Base-by-base conservation (phyloP, 2,888 invertebrate species). In the Lepetodrilus schrolli region DNA sequence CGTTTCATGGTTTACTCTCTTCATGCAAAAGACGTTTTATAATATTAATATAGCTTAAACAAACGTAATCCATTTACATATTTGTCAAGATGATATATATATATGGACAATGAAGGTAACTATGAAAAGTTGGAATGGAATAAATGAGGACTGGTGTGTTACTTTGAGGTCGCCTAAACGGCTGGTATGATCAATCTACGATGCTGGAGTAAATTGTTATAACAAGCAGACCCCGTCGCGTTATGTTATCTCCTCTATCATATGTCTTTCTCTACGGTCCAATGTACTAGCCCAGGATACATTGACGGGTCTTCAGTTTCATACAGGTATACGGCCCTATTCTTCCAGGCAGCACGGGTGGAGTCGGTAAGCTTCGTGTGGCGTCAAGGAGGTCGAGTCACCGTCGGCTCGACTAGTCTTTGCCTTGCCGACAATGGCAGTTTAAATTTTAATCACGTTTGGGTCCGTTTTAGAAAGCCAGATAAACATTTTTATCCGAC, bases 381-480 rank as follows among this genome's bases (percentile, higher is more conserved):
- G 66, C 66, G 66, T 38, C 66, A 36, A n/a, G 36, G 4, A 17
- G 8, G 20, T 20, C 17, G 36, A 36, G 37, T 38, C 30, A 21
- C 20, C 17, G 66, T 36, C 66, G 43, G 37, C 66, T n/a, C 20
- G 36, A 17, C 66, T n/a, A 43, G 38, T 20, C 43, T 66, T 66
- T 37, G 17, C 58, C 66, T 17, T 38, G 23, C 38, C 38, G 37
- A 43, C 43, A 69, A 13, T 26, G 48, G 48, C 37, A 70, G 70
- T 49, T 70, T 30, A 50, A 70, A 70, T 70, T 70, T 70, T 70
- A 70, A 70, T 70, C 70, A 70, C 70, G 70, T 50, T 50, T 58
- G 8, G 26, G 58, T 58, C 23, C n/a, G n/a, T 58, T 58, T 23
- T 50, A 26, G 30, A 26, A 30, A n/a, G 13, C n/a, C 2, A 26